Evolutionary conservation across 2,113 vertebrate species (phyloP), one percentile per base, ranked within the genome.

Genomic region (Albula goreensis): DNA sequence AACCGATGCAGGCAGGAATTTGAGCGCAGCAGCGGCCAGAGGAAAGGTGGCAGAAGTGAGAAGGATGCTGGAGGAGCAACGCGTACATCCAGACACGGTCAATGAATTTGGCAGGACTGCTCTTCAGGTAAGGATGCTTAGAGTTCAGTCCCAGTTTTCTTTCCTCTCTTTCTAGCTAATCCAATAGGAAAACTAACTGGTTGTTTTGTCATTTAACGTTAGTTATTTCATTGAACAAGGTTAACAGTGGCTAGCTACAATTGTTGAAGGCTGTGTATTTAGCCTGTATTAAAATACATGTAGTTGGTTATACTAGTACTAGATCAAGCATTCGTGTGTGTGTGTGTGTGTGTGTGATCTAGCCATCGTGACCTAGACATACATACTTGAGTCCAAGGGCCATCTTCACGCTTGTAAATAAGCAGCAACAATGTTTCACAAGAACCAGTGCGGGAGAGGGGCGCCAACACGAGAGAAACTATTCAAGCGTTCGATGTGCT

Each of bases 81-180:
- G 95, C 82, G 93, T 97, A 74, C 96, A 96, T 80, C 96, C 97
- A 0, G 96, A 98, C 81, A 93, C 95, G 3, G 89, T 92, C 41
- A 97, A 98, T 56, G 95, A 97, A 86, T 98, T 97, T 78, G 96
- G 96, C 82, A 95, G 93, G 89, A 97, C 97, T 0, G 97, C 97
- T 5, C 90, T 98, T 77, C 97, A 98, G 96, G 97, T 98, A 85
- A 80, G 41, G 19, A 70, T 5, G 19, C 3, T 70, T 70, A 70
- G 25, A 74, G 8, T 0, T 7, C 22, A n/a, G n/a, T 31, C 70
- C 22, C 4, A 74, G 31, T 74, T 74, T 4, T 4, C 17, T 66
- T 19, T 74, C 31, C 70, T 11, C n/a, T 31, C 66, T 74, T 10
- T 22, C 60, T 74, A 31, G 31, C n/a, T 70, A 19, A 70, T n/a